Evolutionary conservation across 2,888 invertebrate genomes (phyloP), one percentile per base, ranked within the genome.

Genomic region (Blastobasis adustella): DNA sequence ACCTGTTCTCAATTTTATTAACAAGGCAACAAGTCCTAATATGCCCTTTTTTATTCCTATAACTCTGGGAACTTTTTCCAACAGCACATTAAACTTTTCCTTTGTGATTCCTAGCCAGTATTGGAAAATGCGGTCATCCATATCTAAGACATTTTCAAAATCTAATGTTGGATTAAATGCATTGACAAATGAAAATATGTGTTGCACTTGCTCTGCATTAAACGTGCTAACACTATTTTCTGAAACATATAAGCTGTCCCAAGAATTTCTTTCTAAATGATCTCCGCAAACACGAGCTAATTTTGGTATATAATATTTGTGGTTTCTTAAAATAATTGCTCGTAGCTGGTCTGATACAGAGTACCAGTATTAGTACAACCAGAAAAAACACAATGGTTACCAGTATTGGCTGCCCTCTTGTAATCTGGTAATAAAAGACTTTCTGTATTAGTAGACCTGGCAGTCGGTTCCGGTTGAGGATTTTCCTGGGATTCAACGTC

Each of bases 171-270:
- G 45, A 44, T 54, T 55, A 23, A 49, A 55, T 9, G 51, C 47
- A 55, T 58, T 58, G 3, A 54, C 52, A 54, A 58, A 57, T 36
- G 54, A 56, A 47, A 59, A 56, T n/a, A 56, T 47, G 49, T 56
- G 57, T 44, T 57, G 45, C 6, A 59, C 45, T 40, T 57, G 54
- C 23, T 55, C 46, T 10, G 47, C 51, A 10, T 50, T 53, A 47
- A 59, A 59, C 44, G 47, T 49, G 6, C 23, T 38, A 6, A 50
- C 46, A 10, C 57, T 57, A 47, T 57, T 55, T 49, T 54, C 38
- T 9, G 50, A 54, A 1, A 52, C 47, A 52, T 44, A 56, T 37
- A 59, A 40, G 6, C 39, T 51, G 10, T 54, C 54, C 57, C 54
- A 56, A 23, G 9, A 36, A 45, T 50, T 47, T n/a, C 42, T 38